Evolutionary conservation across 2,113 vertebrate genomes (phyloP).

Genomic region (Lontra canadensis): DNA sequence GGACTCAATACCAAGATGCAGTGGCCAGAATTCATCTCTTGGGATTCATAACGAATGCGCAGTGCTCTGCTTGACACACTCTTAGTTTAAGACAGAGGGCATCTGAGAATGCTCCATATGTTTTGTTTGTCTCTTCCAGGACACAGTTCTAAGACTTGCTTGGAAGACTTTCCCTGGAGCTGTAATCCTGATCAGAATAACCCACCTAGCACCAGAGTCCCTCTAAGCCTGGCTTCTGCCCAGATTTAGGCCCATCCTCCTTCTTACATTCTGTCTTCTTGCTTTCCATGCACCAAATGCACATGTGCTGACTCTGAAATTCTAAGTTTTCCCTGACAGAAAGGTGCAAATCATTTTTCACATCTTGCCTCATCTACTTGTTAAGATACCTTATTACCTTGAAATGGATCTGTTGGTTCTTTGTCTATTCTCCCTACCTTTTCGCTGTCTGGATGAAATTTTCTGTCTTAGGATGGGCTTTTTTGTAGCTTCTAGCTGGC

Average conservation of each 20-base stretch:
- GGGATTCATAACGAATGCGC: not conserved
- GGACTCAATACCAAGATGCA: not conserved
- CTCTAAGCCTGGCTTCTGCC: not conserved
- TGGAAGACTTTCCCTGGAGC: not conserved
- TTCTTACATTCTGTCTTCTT: not conserved
- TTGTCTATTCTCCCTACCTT: not conserved
- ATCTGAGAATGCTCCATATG: not conserved
- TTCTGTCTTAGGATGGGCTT: not conserved
- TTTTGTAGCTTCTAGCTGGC: not conserved
- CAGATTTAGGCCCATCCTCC: not conserved
- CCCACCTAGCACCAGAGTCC: too few relatives aligned
- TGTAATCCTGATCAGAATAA: not conserved
- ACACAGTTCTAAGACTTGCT: not conserved
- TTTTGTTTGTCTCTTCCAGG: not conserved
- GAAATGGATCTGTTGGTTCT: not conserved
- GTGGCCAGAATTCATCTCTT: not conserved
- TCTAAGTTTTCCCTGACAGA: not conserved
- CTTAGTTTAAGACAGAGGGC: not conserved
- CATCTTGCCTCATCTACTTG: not conserved
- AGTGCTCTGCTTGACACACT: not conserved
- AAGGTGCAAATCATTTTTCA: not conserved
- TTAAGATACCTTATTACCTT: not conserved
- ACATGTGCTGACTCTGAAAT: not conserved
- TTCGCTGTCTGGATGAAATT: not conserved
- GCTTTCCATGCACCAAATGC: not conserved